phyloP scores from a whole-genome alignment of 2,888 invertebrate species.

The Hetaerina titia region DNA sequence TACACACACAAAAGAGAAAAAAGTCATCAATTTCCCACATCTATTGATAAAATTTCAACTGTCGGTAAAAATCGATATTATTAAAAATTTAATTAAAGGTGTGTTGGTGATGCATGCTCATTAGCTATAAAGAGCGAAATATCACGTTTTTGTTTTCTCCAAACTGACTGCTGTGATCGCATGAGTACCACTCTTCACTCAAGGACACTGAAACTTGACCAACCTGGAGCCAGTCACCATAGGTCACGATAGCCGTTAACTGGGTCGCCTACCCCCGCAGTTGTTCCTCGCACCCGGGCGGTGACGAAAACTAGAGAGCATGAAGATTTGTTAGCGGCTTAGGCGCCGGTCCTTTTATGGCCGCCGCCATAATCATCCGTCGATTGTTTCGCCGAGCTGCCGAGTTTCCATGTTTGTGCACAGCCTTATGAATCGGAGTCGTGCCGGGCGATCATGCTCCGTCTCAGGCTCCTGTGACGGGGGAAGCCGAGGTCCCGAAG shows the following conservation, averaged over 20 bases:
- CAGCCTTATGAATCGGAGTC: not conserved
- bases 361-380: conserved; percentile 4
- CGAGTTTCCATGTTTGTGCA: not conserved
- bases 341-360: conserved; percentile 19
- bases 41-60: too few species aligned
- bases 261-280: not conserved
- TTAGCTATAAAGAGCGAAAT: too few species aligned
- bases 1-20: too few species aligned
- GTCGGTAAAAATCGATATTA: too few species aligned
- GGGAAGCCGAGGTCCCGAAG: not conserved
- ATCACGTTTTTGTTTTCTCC: too few species aligned
- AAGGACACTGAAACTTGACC: not conserved
- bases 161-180: not conserved
- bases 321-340: not conserved
- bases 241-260: not conserved
- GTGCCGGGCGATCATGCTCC: not conserved
- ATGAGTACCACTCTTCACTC: not conserved
- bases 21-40: too few species aligned
- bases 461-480: not conserved
- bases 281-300: not conserved
- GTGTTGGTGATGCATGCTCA: too few species aligned
- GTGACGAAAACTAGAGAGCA: not conserved
- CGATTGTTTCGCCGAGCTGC: conserved; percentile 6
- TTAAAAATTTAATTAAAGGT: too few species aligned
- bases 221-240: not conserved